Evolutionary conservation across 2,888 invertebrate species (phyloP).

Genomic region (Mantis religiosa): DNA sequence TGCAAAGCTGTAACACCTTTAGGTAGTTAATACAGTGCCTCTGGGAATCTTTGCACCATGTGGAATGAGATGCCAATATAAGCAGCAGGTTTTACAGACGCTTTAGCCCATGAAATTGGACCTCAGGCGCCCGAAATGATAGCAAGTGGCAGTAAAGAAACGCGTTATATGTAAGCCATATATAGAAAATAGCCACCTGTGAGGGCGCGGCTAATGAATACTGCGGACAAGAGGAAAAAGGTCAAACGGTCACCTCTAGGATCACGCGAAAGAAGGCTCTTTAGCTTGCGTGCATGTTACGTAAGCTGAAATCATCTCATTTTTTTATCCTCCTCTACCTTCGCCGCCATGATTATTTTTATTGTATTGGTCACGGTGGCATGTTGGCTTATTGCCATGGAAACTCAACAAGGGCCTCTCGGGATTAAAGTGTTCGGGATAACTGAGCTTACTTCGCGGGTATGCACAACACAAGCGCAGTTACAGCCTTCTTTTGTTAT

Average conservation of each 20-base stretch:
- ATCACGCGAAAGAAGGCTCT: not conserved
- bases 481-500: not conserved
- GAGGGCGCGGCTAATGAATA: constrained; percentile 17
- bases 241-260: constrained; percentile 24
- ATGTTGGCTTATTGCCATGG: not conserved
- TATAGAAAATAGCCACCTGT: not conserved
- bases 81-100: not conserved
- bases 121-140: not conserved
- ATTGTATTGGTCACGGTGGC: not conserved
- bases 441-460: not conserved
- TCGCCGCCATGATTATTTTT: not conserved
- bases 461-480: not conserved
- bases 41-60: too few species aligned
- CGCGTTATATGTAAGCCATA: not conserved
- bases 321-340: not conserved
- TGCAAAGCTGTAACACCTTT: too few species aligned
- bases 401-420: not conserved
- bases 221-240: constrained; percentile 1
- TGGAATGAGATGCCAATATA: not conserved
- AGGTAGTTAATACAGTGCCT: too few species aligned
- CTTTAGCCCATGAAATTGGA: not conserved
- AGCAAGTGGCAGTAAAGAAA: not conserved
- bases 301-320: constrained; percentile 5
- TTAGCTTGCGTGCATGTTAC: not conserved
- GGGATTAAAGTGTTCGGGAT: not conserved